A percentile compares a stretch with the other conserved stretches of the same genome.
Conservation (phyloP, 2,888 invertebrate genomes). For the Dioctria linearis region DNA sequence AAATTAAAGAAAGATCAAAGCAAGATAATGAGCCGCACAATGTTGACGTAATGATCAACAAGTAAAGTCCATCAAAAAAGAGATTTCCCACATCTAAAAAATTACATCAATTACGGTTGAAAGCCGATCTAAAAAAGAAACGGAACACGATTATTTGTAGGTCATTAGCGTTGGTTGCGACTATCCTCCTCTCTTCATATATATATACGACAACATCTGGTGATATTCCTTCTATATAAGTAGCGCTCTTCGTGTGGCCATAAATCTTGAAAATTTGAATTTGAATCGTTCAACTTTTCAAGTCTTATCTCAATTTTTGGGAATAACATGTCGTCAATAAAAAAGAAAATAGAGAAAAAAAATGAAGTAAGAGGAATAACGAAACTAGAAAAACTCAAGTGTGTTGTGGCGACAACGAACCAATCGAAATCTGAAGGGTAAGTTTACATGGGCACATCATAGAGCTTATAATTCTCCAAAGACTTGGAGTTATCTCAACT, state of each 20-base stretch:
- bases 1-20: neutral
- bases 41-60: slow-evolving; percentile 32
- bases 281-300: slow-evolving; percentile 43
- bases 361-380: too few relatives aligned
- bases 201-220: slow-evolving; percentile 1
- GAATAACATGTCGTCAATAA: slow-evolving; percentile 22
- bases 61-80: slow-evolving; percentile 50
- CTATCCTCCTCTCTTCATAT: too few relatives aligned
- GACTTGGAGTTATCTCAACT: slow-evolving; percentile 17
- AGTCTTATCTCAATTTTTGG: slow-evolving; percentile 44
- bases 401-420: neutral
- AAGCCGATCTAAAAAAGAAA: neutral
- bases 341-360: neutral
- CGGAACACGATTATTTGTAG: slow-evolving; percentile 41
- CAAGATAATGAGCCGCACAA: slow-evolving; percentile 11
- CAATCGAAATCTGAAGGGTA: slow-evolving; percentile 19
- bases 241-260: slow-evolving; percentile 33
- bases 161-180: slow-evolving; percentile 18
- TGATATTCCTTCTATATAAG: slow-evolving; percentile 22
- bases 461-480: slow-evolving; percentile 21
- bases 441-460: neutral
- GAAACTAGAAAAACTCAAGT: too few relatives aligned
- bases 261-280: slow-evolving; percentile 45
- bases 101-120: slow-evolving; percentile 42
- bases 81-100: slow-evolving; percentile 25